These are phyloP conservation scores for Paratrypauchen microcephalus DNA, from an alignment of 2,797 vertebrate genomes.

Conservation along the genomic window DNA sequence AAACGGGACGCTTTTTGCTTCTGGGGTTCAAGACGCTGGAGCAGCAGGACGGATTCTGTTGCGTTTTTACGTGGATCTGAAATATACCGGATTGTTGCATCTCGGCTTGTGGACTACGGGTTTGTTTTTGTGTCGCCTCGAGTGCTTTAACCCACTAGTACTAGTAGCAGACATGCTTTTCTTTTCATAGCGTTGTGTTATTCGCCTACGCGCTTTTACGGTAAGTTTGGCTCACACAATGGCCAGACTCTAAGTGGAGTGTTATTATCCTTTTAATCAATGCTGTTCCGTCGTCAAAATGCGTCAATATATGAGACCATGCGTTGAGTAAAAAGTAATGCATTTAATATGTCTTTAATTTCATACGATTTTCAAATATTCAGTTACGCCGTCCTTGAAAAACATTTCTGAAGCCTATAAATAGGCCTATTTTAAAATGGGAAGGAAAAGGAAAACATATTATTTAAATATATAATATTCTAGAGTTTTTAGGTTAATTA, in stretches of 20 bases:
- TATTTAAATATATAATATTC: neutral
- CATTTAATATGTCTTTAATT: neutral
- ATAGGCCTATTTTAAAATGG: neutral
- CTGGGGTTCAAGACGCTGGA: conserved; percentile 50
- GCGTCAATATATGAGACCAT: neutral
- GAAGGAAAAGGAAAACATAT: neutral
- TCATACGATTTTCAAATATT: neutral
- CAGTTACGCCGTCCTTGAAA: neutral
- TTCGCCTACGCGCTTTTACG: conserved; percentile 84
- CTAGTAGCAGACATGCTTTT: conserved; percentile 75
- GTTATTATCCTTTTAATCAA: conserved; percentile 59
- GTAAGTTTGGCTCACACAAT: conserved; percentile 83
- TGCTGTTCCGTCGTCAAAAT: conserved; percentile 10
- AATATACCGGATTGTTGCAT: conserved; percentile 8
- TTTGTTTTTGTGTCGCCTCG: conserved; percentile 44
- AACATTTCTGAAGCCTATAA: neutral
- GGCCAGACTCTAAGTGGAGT: conserved; percentile 59
- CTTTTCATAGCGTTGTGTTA: conserved; percentile 79
- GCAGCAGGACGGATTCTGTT: conserved; percentile 14
- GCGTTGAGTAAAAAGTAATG: neutral
- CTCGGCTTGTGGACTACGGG: conserved; percentile 39
- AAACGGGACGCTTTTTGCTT: conserved; percentile 72
- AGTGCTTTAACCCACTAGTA: conserved; percentile 67
- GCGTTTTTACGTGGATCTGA: neutral
- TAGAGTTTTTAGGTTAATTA: neutral